Conservation (phyloP, 2,113 vertebrate species). For the Brienomyrus brachyistius region DNA sequence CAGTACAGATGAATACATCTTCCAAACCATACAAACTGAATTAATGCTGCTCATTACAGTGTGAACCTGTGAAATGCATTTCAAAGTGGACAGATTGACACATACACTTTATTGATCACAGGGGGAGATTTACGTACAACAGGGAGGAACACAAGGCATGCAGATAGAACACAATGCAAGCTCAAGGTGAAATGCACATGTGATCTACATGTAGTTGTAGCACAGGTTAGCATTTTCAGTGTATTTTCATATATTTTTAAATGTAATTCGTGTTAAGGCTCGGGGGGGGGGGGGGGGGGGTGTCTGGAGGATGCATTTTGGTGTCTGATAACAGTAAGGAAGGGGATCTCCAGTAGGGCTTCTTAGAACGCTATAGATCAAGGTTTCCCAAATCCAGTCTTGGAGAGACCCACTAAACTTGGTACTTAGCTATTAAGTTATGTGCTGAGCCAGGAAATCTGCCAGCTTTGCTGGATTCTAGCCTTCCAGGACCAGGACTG, state of each 20-base stretch:
- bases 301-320: background rate
- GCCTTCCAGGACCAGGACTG: background rate
- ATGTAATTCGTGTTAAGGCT: background rate
- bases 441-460: background rate
- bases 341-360: background rate
- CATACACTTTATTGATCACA: background rate
- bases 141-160: background rate
- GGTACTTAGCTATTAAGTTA: background rate
- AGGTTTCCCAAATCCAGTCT: background rate
- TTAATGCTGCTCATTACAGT: background rate
- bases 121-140: background rate
- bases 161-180: background rate
- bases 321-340: background rate
- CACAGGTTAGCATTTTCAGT: background rate
- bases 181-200: no score
- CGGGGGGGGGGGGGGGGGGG: background rate
- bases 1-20: background rate
- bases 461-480: background rate
- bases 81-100: background rate
- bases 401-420: background rate
- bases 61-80: background rate
- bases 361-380: background rate
- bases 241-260: no score
- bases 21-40: background rate
- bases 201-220: no score